Conservation (phyloP, 2,113 vertebrate species). For the Pygathrix nemaeus region DNA sequence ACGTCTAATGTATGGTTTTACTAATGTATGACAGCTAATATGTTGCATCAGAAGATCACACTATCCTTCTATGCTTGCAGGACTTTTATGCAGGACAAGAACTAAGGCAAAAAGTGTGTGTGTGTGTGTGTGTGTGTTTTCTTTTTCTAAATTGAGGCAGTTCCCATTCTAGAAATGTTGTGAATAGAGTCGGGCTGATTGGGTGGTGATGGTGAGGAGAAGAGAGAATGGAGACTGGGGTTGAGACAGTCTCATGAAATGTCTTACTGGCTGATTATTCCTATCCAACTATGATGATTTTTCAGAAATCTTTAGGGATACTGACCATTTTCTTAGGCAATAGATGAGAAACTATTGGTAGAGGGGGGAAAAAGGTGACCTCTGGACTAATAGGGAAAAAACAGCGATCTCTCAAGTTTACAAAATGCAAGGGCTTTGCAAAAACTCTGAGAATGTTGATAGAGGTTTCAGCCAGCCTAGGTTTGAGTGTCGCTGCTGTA, state of each 20-base stretch:
- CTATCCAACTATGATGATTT: not conserved
- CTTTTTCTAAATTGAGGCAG: not conserved
- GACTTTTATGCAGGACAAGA: not conserved
- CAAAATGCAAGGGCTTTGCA: not conserved
- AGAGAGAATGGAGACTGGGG: not conserved
- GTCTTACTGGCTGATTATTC: not conserved
- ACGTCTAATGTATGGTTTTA: not conserved
- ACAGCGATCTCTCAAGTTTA: not conserved
- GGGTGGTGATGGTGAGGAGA: not conserved
- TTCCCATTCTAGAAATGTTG: not conserved
- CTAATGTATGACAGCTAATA: not conserved
- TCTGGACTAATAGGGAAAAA: not conserved
- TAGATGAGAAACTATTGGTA: not conserved
- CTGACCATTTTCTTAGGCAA: conserved; percentile 36
- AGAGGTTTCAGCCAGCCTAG: not conserved
- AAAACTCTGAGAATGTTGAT: too few species aligned
- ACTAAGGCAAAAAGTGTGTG: not conserved
- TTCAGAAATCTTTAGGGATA: not conserved
- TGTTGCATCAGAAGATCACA: not conserved
- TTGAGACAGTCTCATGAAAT: not conserved
- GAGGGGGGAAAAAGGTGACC: not conserved
- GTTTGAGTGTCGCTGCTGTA: not conserved
- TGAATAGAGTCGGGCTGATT: not conserved
- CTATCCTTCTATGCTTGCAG: not conserved
- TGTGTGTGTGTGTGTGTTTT: too few species aligned